Conservation (phyloP, 2,113 vertebrate species). For the Glaucidium brasilianum region DNA sequence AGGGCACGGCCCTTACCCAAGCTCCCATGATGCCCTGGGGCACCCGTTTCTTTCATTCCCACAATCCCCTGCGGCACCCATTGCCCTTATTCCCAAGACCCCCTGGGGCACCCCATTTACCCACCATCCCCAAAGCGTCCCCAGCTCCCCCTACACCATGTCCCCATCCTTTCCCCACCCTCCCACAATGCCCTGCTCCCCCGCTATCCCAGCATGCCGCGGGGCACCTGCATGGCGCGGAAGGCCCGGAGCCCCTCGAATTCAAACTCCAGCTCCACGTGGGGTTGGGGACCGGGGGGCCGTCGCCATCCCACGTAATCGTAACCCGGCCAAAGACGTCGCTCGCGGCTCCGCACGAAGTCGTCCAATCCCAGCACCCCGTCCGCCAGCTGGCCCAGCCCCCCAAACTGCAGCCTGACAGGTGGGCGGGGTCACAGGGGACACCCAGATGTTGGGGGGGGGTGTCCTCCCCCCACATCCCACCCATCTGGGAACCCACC, state of each 20-base stretch:
- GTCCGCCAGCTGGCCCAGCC: conserved; percentile 88
- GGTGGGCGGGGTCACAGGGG: background rate
- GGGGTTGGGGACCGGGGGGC: conserved; percentile 74
- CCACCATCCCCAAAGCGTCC: too few species aligned
- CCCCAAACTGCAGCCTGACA: conserved; percentile 86
- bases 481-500: background rate
- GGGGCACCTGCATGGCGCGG: conserved; percentile 85
- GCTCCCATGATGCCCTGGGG: accelerated
- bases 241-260: conserved; percentile 85
- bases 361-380: conserved; percentile 89
- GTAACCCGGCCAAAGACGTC: conserved; percentile 89
- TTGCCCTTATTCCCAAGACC: background rate
- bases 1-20: background rate
- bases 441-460: accelerated
- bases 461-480: background rate
- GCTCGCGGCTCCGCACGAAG: conserved; percentile 84
- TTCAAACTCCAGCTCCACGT: conserved; percentile 89
- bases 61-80: background rate
- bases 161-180: background rate
- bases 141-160: background rate
- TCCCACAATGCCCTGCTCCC: background rate
- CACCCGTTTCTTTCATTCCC: background rate
- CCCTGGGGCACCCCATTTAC: too few species aligned
- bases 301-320: conserved; percentile 92
- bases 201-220: background rate